A percentile compares a stretch with the other conserved stretches of the same genome.
phyloP scores from a whole-genome alignment of 2,888 invertebrate genomes.

The Acronicta aceris region DNA sequence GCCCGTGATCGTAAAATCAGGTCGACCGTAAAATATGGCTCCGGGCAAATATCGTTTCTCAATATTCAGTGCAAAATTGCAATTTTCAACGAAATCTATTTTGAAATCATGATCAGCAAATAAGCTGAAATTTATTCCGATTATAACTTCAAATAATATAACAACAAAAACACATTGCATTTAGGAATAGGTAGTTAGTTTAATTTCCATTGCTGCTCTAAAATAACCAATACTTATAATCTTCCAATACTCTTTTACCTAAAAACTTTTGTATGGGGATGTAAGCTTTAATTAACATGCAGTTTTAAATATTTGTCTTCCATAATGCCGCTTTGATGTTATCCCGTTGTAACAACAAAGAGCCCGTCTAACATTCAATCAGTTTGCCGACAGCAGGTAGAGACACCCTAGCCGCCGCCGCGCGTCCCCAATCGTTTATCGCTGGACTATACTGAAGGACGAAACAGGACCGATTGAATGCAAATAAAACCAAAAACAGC shows the following conservation, averaged over 20 bases:
- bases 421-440: conserved; percentile 20
- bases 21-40: conserved; percentile 34
- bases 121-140: conserved; percentile 7
- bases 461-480: conserved; percentile 35
- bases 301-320: conserved; percentile 20
- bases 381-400: conserved; percentile 50
- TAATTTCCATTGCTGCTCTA: neutral
- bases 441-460: conserved; percentile 16
- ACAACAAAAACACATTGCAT: neutral
- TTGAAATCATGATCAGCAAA: conserved; percentile 5
- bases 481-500: conserved; percentile 58
- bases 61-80: conserved; percentile 33
- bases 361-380: conserved; percentile 25
- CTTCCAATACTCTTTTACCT: neutral
- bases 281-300: conserved; percentile 21
- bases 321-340: conserved; percentile 42
- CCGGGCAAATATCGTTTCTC: conserved; percentile 21
- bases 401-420: conserved; percentile 44
- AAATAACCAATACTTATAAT: conserved; percentile 1
- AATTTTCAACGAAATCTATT: conserved; percentile 30
- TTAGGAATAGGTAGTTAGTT: too few relatives aligned
- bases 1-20: conserved; percentile 27
- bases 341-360: conserved; percentile 37
- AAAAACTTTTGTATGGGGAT: neutral
- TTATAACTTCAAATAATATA: neutral